Percentiles rank a stretch among this genome's conserved stretches.
Conservation (phyloP, 2,113 vertebrate genomes). For the Daphoenositta chrysoptera region DNA sequence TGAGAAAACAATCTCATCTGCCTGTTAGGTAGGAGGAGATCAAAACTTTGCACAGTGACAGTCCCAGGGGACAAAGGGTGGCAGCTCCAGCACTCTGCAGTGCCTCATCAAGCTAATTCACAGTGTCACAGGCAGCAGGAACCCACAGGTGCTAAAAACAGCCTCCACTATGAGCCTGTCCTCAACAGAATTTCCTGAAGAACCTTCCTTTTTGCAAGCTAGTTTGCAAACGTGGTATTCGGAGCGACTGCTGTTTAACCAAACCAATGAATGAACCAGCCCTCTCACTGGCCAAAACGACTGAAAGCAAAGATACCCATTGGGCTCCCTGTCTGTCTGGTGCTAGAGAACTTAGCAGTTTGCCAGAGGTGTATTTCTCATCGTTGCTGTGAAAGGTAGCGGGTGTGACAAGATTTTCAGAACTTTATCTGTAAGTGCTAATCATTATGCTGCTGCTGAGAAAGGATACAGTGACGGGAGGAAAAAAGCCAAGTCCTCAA, state of each 20-base stretch:
- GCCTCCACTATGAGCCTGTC: background rate
- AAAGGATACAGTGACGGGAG: background rate
- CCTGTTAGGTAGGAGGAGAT: conserved; percentile 34
- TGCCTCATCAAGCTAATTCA: background rate
- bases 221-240: background rate
- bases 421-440: background rate
- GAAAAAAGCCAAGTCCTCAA: background rate
- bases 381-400: background rate
- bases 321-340: background rate
- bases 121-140: background rate
- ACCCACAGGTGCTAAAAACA: background rate
- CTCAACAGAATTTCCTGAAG: background rate
- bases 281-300: background rate
- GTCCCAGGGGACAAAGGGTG: background rate
- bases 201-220: background rate
- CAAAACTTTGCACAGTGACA: background rate
- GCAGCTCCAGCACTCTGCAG: background rate
- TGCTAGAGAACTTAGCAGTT: background rate
- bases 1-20: background rate
- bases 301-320: background rate
- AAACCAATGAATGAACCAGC: background rate
- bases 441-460: background rate
- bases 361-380: background rate
- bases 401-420: background rate
- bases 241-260: background rate